phyloP scores from a whole-genome alignment of 2,797 vertebrate genomes.

The Babyrousa celebensis region DNA sequence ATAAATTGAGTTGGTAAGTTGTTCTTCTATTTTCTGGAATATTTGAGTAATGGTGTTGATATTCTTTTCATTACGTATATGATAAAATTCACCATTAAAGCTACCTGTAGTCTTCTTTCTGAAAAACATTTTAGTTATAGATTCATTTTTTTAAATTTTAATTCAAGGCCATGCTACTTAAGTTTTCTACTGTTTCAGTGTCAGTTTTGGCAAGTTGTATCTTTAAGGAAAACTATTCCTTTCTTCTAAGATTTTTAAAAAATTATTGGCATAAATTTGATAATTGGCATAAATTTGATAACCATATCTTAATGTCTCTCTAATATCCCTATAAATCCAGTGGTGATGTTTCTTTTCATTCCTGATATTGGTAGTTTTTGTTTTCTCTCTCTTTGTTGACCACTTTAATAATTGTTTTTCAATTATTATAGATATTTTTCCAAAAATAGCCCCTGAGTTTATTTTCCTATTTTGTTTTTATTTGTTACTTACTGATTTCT shows the following conservation, averaged over 20 bases:
- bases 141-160: neutral
- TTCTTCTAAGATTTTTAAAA: neutral
- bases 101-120: neutral
- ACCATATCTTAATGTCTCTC: neutral
- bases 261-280: neutral
- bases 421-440: neutral
- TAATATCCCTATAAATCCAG: neutral
- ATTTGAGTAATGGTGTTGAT: neutral
- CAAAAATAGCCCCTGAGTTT: neutral
- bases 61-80: neutral
- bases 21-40: neutral
- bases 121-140: neutral
- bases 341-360: neutral
- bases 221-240: neutral
- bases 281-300: neutral
- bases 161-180: neutral
- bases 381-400: neutral
- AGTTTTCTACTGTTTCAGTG: neutral
- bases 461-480: neutral
- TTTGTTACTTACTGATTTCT: slow-evolving; percentile 1
- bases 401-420: neutral
- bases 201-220: neutral
- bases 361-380: neutral
- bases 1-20: neutral
- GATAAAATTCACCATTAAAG: neutral